A percentile compares a stretch with the other conserved stretches of the same genome.
Evolutionary conservation across 1,140 invertebrate genomes (phyloP).

Genomic region (Brachionus calyciflorus): DNA sequence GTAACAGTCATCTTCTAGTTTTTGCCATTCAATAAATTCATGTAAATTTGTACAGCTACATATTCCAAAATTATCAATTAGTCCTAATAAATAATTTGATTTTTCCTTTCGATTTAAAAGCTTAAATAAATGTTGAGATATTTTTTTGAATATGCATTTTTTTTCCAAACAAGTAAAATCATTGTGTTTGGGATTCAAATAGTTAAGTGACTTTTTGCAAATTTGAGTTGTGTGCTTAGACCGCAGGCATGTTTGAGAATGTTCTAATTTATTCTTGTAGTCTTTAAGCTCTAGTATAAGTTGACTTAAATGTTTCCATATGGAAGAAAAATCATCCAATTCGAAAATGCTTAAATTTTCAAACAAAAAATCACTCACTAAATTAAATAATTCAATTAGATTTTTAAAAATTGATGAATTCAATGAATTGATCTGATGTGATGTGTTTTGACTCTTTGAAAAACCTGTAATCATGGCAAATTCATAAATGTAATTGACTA

Average conservation of each 20-base stretch:
- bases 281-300: conserved; percentile 7
- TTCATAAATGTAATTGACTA: conserved; percentile 10
- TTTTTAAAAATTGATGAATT: not conserved
- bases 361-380: not conserved
- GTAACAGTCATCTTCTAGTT: not conserved
- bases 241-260: not conserved
- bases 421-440: not conserved
- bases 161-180: not conserved
- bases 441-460: not conserved
- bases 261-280: conserved; percentile 2
- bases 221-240: not conserved
- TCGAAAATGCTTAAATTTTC: not conserved
- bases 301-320: not conserved
- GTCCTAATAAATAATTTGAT: not conserved
- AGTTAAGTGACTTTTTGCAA: not conserved
- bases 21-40: not conserved
- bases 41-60: conserved; percentile 14
- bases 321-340: not conserved
- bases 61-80: conserved; percentile 18
- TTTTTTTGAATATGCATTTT: conserved; percentile 10
- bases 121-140: not conserved
- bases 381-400: not conserved
- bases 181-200: not conserved
- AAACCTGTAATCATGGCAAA: not conserved
- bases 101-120: not conserved